A percentile compares a stretch with the other conserved stretches of the same genome.
phyloP scores from a whole-genome alignment of 2,888 invertebrate species.

The Apamea sordens region DNA sequence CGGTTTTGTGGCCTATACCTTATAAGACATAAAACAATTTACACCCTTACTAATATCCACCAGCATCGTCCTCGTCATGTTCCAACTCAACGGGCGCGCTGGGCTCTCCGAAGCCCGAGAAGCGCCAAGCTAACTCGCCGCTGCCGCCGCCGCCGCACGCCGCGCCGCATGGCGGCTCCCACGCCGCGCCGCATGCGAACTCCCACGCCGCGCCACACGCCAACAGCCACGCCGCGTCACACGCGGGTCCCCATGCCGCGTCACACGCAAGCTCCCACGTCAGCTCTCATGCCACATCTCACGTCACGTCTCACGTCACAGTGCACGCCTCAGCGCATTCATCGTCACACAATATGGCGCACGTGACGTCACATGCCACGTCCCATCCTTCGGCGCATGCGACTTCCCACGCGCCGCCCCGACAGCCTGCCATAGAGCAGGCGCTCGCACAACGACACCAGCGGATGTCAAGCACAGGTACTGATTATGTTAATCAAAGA shows the following conservation, averaged over 20 bases:
- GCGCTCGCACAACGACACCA: slow-evolving; percentile 78
- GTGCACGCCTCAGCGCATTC: slow-evolving; percentile 52
- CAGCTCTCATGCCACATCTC: slow-evolving; percentile 46
- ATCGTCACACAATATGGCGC: slow-evolving; percentile 37
- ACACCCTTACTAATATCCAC: not conserved
- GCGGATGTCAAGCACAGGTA: slow-evolving; percentile 86
- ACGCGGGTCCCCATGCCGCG: slow-evolving; percentile 74
- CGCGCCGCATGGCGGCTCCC: slow-evolving; percentile 24
- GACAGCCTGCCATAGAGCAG: slow-evolving; percentile 74
- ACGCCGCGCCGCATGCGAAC: slow-evolving; percentile 24
- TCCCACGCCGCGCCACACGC: slow-evolving; percentile 84
- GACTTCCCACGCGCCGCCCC: slow-evolving; percentile 53
- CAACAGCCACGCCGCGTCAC: slow-evolving; percentile 77
- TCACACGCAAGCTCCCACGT: slow-evolving; percentile 24
- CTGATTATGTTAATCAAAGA: not conserved
- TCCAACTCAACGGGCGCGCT: slow-evolving; percentile 93
- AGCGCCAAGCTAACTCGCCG: slow-evolving; percentile 97
- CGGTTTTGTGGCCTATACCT: not conserved
- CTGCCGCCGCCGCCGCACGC: slow-evolving; percentile 92
- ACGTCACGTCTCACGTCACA: slow-evolving; percentile 84
- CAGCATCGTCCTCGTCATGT: slow-evolving; percentile 93
- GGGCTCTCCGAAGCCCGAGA: slow-evolving; percentile 97
- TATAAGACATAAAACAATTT: not conserved
- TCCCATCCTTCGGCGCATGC: slow-evolving; percentile 84
- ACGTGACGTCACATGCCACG: slow-evolving; percentile 41